phyloP scores from a whole-genome alignment of 1,140 invertebrate genomes.

The Diploscapter pachys region DNA sequence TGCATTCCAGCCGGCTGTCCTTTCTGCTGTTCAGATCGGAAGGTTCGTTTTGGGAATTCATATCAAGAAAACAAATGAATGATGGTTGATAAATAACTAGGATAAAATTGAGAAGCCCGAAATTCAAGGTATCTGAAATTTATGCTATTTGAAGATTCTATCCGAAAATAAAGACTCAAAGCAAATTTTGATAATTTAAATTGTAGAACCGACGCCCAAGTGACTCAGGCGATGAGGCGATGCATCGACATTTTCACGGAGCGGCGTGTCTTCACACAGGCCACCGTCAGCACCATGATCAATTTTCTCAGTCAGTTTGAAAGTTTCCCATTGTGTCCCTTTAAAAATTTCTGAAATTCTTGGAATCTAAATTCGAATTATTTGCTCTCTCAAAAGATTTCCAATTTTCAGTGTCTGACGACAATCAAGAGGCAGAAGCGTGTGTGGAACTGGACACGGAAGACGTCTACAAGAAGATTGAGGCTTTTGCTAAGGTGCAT shows the following conservation, averaged over 20 bases:
- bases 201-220: slow-evolving; percentile 31
- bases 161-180: too few species aligned
- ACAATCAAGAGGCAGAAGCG: not conserved
- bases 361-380: too few species aligned
- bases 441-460: slow-evolving; percentile 24
- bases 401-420: not conserved
- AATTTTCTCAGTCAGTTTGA: slow-evolving; percentile 20
- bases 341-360: too few species aligned
- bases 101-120: too few species aligned
- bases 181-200: not conserved
- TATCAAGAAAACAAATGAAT: too few species aligned
- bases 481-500: slow-evolving; percentile 30
- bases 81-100: too few species aligned
- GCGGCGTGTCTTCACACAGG: slow-evolving; percentile 30
- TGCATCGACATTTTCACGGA: slow-evolving; percentile 52
- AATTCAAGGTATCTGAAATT: too few species aligned
- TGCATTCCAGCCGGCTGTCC: slow-evolving; percentile 47
- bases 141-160: too few species aligned
- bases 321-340: too few species aligned
- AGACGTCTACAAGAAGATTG: slow-evolving; percentile 21
- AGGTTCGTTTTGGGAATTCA: slow-evolving; percentile 7
- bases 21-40: slow-evolving; percentile 44
- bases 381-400: too few species aligned
- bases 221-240: slow-evolving; percentile 44
- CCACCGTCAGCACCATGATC: slow-evolving; percentile 31